A percentile compares a stretch with the other conserved stretches of the same genome.
These are phyloP conservation scores for Parazoanthus atlanticus DNA, from an alignment of 92 coral and sea anemone species.

Conservation along the genomic window DNA sequence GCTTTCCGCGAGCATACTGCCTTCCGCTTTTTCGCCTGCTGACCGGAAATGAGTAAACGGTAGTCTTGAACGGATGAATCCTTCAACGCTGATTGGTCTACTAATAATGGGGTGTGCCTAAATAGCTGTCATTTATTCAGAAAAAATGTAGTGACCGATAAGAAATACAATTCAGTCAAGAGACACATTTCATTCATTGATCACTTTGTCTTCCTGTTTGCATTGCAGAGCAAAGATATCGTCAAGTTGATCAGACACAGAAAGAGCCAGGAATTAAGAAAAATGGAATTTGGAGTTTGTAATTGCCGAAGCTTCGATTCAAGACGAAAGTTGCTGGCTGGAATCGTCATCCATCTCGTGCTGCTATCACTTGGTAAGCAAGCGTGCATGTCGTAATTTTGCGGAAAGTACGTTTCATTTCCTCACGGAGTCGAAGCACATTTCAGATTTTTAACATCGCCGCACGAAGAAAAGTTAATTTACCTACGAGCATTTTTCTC, in stretches of 20 bases:
- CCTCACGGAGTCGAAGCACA: not conserved
- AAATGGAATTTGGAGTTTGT: conserved; percentile 17
- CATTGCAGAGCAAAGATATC: not conserved
- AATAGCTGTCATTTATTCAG: conserved; percentile 30
- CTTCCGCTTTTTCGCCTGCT: not conserved
- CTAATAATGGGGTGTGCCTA: conserved; percentile 33
- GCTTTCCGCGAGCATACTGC: not conserved
- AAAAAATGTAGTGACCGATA: conserved; percentile 1
- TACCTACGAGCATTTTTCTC: not conserved
- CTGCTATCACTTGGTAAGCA: conserved; percentile 6
- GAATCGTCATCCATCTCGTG: not conserved
- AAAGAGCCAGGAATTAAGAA: not conserved
- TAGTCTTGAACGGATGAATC: not conserved
- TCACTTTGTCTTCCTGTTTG: conserved; percentile 19
- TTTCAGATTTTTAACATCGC: not conserved
- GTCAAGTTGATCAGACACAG: not conserved
- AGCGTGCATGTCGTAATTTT: conserved; percentile 16
- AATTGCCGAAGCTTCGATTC: conserved; percentile 11
- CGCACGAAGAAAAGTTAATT: not conserved
- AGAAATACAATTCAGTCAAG: not conserved
- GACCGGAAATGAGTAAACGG: conserved; percentile 20
- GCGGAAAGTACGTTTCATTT: not conserved
- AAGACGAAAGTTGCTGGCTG: conserved; percentile 1
- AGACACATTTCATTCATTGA: conserved; percentile 11
- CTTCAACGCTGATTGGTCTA: conserved; percentile 27